Base-by-base conservation (phyloP, 2,113 vertebrate species). In the Petrocephalus microphthalmus region DNA sequence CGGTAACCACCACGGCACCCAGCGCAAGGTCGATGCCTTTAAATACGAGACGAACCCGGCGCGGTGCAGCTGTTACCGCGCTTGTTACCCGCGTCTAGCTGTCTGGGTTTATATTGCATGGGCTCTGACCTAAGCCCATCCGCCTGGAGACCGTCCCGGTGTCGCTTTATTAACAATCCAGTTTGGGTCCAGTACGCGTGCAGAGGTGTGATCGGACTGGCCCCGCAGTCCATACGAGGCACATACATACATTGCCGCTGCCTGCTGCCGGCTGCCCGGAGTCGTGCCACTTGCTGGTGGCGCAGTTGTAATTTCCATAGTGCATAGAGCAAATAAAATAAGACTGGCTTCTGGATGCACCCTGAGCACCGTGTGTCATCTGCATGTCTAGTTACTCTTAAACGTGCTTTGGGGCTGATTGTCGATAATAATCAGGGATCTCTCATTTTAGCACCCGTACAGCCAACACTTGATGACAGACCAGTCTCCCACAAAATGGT, bases 401-500 rank as follows among this genome's bases (percentile, higher is more conserved):
- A 71, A 33, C 22, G 33, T 74, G 15, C 33, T 37, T 19, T 78
- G 29, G 29, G 15, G 17, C 6, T 78, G 15, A 42, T 67, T 19
- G 71, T 42, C 71, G 25, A 37, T 78, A 78, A 78, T 42, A 42
- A 42, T 78, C 33, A 42, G 33, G 71, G 71, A 78, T 78, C 71
- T 33, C 33, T 15, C 71, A 42, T 78, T 78, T 78, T 74, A 42
- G 17, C 71, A 33, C 11, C 19, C 5, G 71, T 37, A 78, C 71
- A 78, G 33, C 71, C 33, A 78, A 42, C 71, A 78, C 71, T 42
- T 33, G 71, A 37, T 74, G 42, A 25, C 82, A 84, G 82, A 52
- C 82, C 52, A 49, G 82, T 49, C 42, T 22, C 47, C 49, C 71
- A 78, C 82, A 52, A 84, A 84, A 84, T 84, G 82, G 82, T 84